Percentiles rank a stretch among this genome's conserved stretches.
phyloP scores from a whole-genome alignment of 2,888 invertebrate genomes.

The Bellardia bayeri region DNA sequence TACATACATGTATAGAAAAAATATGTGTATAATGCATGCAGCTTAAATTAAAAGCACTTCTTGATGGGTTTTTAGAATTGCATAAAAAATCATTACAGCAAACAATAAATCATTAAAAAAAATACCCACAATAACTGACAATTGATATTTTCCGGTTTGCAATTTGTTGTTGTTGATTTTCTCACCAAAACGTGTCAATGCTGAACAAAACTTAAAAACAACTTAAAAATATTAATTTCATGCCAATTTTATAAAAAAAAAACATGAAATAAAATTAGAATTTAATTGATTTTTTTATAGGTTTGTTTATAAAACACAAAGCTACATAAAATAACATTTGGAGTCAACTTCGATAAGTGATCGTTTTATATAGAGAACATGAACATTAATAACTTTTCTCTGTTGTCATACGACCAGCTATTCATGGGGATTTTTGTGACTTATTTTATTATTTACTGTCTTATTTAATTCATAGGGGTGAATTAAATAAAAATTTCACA shows the following conservation, averaged over 20 bases:
- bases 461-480: no score
- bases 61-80: conserved; percentile 55
- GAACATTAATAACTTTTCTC: no score
- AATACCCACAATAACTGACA: conserved; percentile 53
- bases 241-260: conserved; percentile 11
- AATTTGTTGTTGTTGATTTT: conserved; percentile 16
- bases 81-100: conserved; percentile 37
- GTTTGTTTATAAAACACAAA: neutral
- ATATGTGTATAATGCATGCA: conserved; percentile 36
- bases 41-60: conserved; percentile 64
- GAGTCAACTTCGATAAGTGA: no score
- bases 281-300: neutral
- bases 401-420: no score
- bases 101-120: conserved; percentile 21
- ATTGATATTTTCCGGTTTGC: conserved; percentile 72
- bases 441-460: no score
- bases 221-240: conserved; percentile 40
- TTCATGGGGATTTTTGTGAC: no score
- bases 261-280: conserved; percentile 10
- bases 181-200: conserved; percentile 53
- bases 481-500: no score
- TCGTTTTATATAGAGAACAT: no score
- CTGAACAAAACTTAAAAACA: conserved; percentile 26
- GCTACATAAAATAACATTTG: no score
- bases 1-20: conserved; percentile 30